Evolutionary conservation across 2,113 vertebrate species (phyloP).

Genomic region (Psilopsiagon aurifrons): DNA sequence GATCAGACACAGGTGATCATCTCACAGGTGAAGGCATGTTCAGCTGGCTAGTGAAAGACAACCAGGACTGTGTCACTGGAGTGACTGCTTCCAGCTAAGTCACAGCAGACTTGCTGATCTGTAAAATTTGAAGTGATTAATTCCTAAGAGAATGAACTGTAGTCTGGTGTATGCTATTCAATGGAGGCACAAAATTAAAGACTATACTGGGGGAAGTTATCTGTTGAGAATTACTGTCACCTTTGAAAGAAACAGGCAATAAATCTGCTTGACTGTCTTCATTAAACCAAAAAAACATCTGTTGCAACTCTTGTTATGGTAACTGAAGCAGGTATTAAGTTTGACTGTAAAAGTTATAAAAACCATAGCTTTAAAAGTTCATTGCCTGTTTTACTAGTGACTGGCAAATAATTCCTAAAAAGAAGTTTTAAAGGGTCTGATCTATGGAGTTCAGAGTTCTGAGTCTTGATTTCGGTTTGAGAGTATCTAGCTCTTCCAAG

Average conservation of each 20-base stretch:
- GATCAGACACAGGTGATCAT: not conserved
- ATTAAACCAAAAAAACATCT: constrained; percentile 40
- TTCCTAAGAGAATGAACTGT: not conserved
- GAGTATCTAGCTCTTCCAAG: not conserved
- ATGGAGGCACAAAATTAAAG: not conserved
- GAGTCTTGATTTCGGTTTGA: not conserved
- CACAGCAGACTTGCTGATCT: not conserved
- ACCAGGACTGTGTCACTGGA: not conserved
- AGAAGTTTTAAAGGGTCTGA: not conserved
- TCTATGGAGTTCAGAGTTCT: not conserved
- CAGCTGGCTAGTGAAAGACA: not conserved
- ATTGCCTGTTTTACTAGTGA: constrained; percentile 14
- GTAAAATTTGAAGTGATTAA: not conserved
- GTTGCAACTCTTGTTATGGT: constrained; percentile 10
- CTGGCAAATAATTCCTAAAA: constrained; percentile 15
- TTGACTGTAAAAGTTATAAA: constrained; percentile 19
- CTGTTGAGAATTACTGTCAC: not conserved
- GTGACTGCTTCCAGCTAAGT: not conserved
- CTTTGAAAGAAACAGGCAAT: constrained; percentile 11
- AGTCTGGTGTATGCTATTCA: not conserved
- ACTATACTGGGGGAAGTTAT: not conserved
- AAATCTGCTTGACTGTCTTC: constrained; percentile 11
- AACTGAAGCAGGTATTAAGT: not conserved
- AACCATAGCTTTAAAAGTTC: constrained; percentile 36
- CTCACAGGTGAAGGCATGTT: not conserved